phyloP scores from a whole-genome alignment of 2,797 vertebrate species.

The Emydoidea blandingii region DNA sequence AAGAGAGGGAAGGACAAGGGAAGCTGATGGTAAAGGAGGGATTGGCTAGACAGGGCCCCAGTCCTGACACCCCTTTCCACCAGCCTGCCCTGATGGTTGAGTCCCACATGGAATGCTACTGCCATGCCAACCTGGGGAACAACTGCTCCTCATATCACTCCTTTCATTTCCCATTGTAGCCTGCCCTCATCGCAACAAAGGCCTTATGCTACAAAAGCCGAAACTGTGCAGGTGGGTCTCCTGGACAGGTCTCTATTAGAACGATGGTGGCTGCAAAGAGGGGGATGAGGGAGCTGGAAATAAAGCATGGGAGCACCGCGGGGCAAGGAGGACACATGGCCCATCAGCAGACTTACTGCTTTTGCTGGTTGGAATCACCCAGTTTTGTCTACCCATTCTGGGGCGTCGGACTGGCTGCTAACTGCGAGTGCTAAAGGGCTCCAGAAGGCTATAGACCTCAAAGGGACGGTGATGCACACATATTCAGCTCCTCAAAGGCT shows the following conservation, averaged over 20 bases:
- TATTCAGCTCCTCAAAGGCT: no score
- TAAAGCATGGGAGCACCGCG: not conserved
- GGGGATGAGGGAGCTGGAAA: not conserved
- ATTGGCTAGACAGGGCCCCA: not conserved
- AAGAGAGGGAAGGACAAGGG: not conserved
- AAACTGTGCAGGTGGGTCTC: not conserved
- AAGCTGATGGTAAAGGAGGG: not conserved
- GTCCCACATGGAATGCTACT: not conserved
- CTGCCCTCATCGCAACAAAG: not conserved
- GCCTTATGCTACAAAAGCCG: not conserved
- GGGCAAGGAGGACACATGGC: not conserved
- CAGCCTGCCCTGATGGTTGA: not conserved
- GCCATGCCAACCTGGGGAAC: not conserved
- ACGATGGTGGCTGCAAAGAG: not conserved
- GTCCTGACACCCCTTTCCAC: not conserved
- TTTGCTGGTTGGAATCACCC: constrained; percentile 27
- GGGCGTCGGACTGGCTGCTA: constrained; percentile 42
- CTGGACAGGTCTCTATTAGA: not conserved
- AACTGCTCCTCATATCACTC: not conserved
- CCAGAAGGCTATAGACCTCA: constrained; percentile 52
- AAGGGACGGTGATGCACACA: constrained; percentile 14
- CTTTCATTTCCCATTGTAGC: not conserved
- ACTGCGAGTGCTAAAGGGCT: constrained; percentile 57
- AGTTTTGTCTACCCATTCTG: constrained; percentile 51
- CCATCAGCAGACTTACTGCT: not conserved